Evolutionary conservation across 2,888 invertebrate species (phyloP), one percentile per base, ranked within the genome.

Genomic region (Anarsia innoxiella): DNA sequence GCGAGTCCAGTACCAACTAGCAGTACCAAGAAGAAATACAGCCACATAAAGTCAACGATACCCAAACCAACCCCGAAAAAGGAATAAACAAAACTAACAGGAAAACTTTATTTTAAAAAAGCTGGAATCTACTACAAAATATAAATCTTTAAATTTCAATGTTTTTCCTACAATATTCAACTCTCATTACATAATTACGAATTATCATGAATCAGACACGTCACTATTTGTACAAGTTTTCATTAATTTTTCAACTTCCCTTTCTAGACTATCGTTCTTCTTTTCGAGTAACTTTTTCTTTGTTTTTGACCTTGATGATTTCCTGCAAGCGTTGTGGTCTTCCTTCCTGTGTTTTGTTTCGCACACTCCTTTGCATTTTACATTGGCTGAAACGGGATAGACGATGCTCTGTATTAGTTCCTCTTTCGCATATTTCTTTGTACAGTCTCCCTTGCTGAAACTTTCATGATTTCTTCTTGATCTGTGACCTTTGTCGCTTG

Each of bases 31-130:
- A 80, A 72, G 44, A 83, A 77, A 46, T 82, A 52, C 43, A 77
- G 75, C 40, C 79, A 82, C 31, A 48, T 83, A 6, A 83, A 83
- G 45, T 83, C 84, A 2, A 82, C 84, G 12, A 83, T 84, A 53
- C 84, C 84, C 1, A 64, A 71, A 49, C 71, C 50, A 4, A 43
- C 53, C 1, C 5, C 54, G 2, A 37, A 43, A 32, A 39, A 44
- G 36, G 45, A 39, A 34, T 23, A 19, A 16, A 12, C 3, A 25
- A 13, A 30, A 25, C 23, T 39, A 26, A n/a, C n/a, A n/a, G n/a
- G n/a, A n/a, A n/a, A 5, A 19, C 19, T 19, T 19, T 5, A 19
- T 19, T 19, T 19, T 19, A 5, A 19, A 19, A 19, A 5, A 5
- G 8, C 19, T 19, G 19, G 8, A 19, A 5, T 19, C 19, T 19